Evolutionary conservation across 2,888 invertebrate genomes (phyloP), one percentile per base, ranked within the genome.

Genomic region (Cyaniris semiargus): DNA sequence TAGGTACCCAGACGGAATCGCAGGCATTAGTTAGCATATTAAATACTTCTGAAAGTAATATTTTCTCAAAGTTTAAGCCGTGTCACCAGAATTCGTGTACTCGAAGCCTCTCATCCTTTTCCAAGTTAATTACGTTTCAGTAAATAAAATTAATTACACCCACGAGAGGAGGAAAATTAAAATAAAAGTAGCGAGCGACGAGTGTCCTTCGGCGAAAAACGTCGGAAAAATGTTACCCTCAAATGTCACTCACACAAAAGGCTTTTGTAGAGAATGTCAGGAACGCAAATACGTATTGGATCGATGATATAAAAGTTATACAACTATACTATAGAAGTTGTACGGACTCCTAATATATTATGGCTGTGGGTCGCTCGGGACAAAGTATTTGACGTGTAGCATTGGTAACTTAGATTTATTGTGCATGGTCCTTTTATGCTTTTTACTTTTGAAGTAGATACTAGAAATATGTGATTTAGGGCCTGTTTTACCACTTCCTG

Each of bases 101-200:
- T 23, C 10, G 3, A 60, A 23, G 13, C 8, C 23, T 58, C 56
- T n/a, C 23, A 23, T 21, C 23, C 58, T n/a, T 58, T 58, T 10
- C 21, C 60, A 3, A 23, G 23, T 60, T 10, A 60, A 60, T 60
- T 60, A 60, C 23, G 23, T 60, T 60, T 23, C 60, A 23, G 60
- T 60, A 60, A 60, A 60, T 60, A 60, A 23, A 60, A 60, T 60
- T 21, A 23, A 60, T 60, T 60, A 23, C 60, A 23, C 60, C 23
- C 23, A 23, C 3, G 60, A 60, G 60, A 60, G 21, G 13, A 10
- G 60, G 60, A 13, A 60, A 13, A 60, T 60, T 21, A 60, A 60
- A 60, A 60, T 23, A 13, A 60, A 60, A 60, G 60, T 60, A 58
- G 18, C 58, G 18, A 58, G 58, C 21, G 21, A 10, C 60, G 60